phyloP scores from a whole-genome alignment of 2,888 invertebrate genomes.

The Tetramorium bicarinatum region DNA sequence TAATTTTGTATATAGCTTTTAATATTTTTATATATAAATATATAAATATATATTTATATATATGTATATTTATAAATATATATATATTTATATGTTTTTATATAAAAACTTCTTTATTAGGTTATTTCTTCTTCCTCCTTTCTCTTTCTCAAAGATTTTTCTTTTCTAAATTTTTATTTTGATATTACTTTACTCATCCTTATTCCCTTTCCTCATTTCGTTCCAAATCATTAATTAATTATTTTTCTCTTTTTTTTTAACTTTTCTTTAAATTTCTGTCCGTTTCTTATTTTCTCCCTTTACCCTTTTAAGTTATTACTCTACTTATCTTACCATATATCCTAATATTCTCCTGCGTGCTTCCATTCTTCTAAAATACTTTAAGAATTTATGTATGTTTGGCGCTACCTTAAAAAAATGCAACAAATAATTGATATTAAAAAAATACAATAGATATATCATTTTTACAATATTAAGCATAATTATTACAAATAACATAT shows the following conservation, averaged over 20 bases:
- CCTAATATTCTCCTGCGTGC: neutral
- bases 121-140: too few species aligned
- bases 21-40: too few species aligned
- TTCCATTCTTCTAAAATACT: neutral
- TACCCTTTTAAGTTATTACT: neutral
- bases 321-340: neutral
- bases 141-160: too few species aligned
- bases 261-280: neutral
- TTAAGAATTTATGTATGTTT: neutral
- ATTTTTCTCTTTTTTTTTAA: neutral
- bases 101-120: too few species aligned
- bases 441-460: neutral
- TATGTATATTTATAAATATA: too few species aligned
- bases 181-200: neutral
- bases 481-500: neutral
- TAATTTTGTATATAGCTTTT: neutral
- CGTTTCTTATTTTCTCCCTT: neutral
- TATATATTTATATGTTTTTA: too few species aligned
- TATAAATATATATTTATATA: too few species aligned
- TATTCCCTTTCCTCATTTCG: too few species aligned
- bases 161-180: neutral
- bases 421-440: neutral
- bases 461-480: neutral
- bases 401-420: neutral
- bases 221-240: too few species aligned